Base-by-base conservation (phyloP, 2,113 vertebrate species). In the Melanostigma gelatinosum region DNA sequence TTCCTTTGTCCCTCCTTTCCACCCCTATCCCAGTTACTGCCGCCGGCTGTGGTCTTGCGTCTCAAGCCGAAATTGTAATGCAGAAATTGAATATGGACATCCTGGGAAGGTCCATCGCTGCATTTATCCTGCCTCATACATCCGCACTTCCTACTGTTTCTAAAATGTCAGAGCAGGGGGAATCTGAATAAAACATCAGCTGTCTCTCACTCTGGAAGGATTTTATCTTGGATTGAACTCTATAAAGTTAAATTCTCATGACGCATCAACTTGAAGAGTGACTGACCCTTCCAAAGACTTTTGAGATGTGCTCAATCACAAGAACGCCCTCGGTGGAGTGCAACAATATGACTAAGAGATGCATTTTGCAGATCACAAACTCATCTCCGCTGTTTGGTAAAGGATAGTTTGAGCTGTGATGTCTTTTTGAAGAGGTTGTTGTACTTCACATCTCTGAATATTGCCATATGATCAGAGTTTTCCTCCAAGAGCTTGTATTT, bases 111-210 rank as follows among this genome's bases (percentile, higher is more conserved):
- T 80, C 57, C 55, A 42, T 78, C 58, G 13, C 22, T 58, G 69
- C 72, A 87, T 88, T 88, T 80, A 68, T 79, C 63, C 57, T 62
- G 55, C 72, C 75, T 85, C 76, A 70, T 78, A 72, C 75, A 44
- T 70, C 50, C 16, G 38, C 54, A 72, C 62, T 5, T 81, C 9
- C 11, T 38, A 80, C 65, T 70, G 81, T 81, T 82, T 87, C 38
- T 54, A 60, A 90, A 91, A 88, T 82, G 79, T 80, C 85, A 85
- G 72, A 80, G 75, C 50, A 50, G 74, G 10, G 57, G 52, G n/a
- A 58, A 44, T 34, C 38, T 91, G 89, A 90, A 92, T 92, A 92
- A 93, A 91, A 91, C 85, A 92, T 90, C 15, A 66, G 50, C 60
- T n/a, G 55, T 70, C 78, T 75, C 72, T 86, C 63, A 77, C 22